Base-by-base conservation (phyloP, 2,113 vertebrate species). In the Seriola quinqueradiata region DNA sequence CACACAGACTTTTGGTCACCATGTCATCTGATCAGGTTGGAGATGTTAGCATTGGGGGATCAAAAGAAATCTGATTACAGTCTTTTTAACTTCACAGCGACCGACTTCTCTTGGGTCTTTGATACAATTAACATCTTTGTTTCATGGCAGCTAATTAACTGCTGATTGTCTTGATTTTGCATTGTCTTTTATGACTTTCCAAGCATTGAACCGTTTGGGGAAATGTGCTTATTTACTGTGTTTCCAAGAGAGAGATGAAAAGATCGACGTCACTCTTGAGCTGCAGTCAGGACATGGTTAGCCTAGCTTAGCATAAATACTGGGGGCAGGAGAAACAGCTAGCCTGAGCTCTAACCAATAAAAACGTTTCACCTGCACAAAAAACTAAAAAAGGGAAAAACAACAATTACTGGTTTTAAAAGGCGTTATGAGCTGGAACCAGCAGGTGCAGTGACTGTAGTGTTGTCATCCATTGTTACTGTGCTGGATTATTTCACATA, bases 41-140 rank as follows among this genome's bases (percentile, higher is more conserved):
- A 64, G 44, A 76, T 34, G 28, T 57, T 44, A 48, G 50, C 8
- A 6, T 54, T 23, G 14, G n/a, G 19, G 25, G 60, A 58, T 79
- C 9, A 44, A 60, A 75, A 71, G 14, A 61, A 77, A 66, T 61
- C 19, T 14, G n/a, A 63, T 54, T 44, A 19, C 34, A 70, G 42
- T 60, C 2, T 5, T 38, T 79, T 44, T 21, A 40, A 74, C 36
- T 61, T 42, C 48, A 54, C 11, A 0, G 42, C 4, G 10, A 36
- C 65, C 23, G 34, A 61, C 2, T 36, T 38, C 28, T 76, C 52
- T 4, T 2, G 36, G 60, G 7, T 46, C 7, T 48, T 32, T 54
- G 28, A 2, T 60, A 23, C n/a, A 8, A 55, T 75, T 9, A 11
- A 34, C 4, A 19, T 69, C 19, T 64, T 59, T 36, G 13, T 23